Evolutionary conservation across 2,888 invertebrate genomes (phyloP), one percentile per base, ranked within the genome.

Genomic region (Lottia scabra): DNA sequence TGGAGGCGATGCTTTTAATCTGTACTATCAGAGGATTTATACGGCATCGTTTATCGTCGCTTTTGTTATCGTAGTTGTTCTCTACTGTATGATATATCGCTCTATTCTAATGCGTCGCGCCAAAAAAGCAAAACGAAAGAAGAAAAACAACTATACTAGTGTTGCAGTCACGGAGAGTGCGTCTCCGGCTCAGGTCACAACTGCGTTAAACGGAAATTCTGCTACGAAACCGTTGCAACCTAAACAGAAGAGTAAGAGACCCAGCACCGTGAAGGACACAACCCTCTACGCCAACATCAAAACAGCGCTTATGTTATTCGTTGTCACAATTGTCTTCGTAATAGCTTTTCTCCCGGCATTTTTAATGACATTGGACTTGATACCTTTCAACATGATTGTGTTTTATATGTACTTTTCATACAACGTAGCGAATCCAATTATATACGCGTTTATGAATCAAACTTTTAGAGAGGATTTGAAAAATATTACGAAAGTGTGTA

Each of bases 401-500:
- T 88, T 87, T 75, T 88, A 88, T 74, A 84, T 87, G 81, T 88
- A 88, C 75, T 88, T 87, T 73, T 80, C 83, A 6, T 87, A 88
- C 73, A 87, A 88, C 75, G 86, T 87, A 10, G 87, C 84, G n/a
- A 88, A 88, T 67, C 88, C 88, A 2, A 83, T 88, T 48, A 88
- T 88, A 30, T 88, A 88, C 75, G 84, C 86, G n/a, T 88, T 88
- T 70, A 88, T 88, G 88, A 88, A 88, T 74, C 83, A 85, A 70
- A 87, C 85, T 75, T 88, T 88, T 72, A 71, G 87, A 30, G 82
- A 84, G 13, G 87, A 88, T 65, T 74, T 88, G 27, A 79, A 77
- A 56, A 69, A 72, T 30, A 64, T 83, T 8, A 74, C 79, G 26
- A 75, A 71, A 63, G 23, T 77, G 62, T 73, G 74, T 38, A 71